phyloP scores from a whole-genome alignment of 2,797 vertebrate species.

The Simalia tracyae region DNA sequence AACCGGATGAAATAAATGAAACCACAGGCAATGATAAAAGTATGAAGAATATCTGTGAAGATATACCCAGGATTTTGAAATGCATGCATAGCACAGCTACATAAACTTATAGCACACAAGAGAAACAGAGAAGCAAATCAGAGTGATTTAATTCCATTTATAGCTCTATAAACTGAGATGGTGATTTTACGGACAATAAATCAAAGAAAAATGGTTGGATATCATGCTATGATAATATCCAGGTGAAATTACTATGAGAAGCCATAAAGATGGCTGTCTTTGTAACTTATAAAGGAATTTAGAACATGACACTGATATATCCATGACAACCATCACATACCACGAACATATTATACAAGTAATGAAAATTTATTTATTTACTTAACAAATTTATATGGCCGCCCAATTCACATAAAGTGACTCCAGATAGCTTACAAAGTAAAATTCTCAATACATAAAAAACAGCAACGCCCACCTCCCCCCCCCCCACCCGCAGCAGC shows the following conservation, averaged over 20 bases:
- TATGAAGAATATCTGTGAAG: conserved; percentile 6
- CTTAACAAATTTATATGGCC: too few relatives aligned
- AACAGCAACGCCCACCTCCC: too few relatives aligned
- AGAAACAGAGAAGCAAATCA: not conserved
- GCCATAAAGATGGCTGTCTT: not conserved
- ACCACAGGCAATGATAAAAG: not conserved
- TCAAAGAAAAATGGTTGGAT: not conserved
- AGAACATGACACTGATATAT: not conserved
- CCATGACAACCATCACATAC: not conserved
- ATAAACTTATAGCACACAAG: not conserved
- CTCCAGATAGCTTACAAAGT: too few relatives aligned
- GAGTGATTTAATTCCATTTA: conserved; percentile 10
- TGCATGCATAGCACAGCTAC: not conserved
- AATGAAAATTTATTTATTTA: not conserved
- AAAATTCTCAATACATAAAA: too few relatives aligned
- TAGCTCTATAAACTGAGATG: not conserved
- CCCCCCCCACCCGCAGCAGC: too few relatives aligned
- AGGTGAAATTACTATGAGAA: not conserved
- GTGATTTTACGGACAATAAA: conserved; percentile 8
- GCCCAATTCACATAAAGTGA: too few relatives aligned
- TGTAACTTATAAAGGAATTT: not conserved
- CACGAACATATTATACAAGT: not conserved
- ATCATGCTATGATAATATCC: not conserved
- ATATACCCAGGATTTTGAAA: not conserved
- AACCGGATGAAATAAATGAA: not conserved